Base-by-base conservation (phyloP, 2,888 invertebrate species). In the Polydesmus complanatus region DNA sequence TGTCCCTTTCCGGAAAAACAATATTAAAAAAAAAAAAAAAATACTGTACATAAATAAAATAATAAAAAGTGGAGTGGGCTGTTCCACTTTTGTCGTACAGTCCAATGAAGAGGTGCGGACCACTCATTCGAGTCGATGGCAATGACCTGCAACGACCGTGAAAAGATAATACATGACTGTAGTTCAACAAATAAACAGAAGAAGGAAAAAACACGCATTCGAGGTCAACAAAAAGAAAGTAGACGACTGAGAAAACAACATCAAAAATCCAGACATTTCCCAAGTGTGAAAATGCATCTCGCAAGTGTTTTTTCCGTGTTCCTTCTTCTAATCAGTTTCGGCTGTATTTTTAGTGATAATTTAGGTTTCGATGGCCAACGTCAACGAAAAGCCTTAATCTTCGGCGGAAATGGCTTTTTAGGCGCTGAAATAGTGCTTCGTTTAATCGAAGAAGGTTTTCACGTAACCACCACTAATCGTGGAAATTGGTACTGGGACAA, bases 381-480 rank as follows among this genome's bases (percentile, higher is more conserved):
- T 11, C 61, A 58, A 26, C 58, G 59, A 27, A 48, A 54, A 11
- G 66, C 71, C 47, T 62, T 73, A 18, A 70, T 74, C 3, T 74
- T 76, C 63, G 76, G 76, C 27, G 77, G 77, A 21, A 77, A 77
- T 66, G 77, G 77, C 5, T 75, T 77, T 62, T 71, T 77, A 18
- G 77, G 77, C 19, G 69, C 73, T 2, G 70, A 70, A 60, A 70
- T 72, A n/a, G 71, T 73, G 1, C 68, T 70, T 53, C 64, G 67
- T 26, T 67, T 77, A 50, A 63, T 76, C 25, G 64, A 66, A 19
- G 61, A 66, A 37, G 68, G 68, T 53, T 66, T 63, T n/a, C 69
- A 70, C 63, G 68, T 75, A 18, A 71, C 71, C 14, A 65, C 75
- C 14, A 70, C 75, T 21, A 75, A 72, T 66, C 67, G 77, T 22